Evolutionary conservation across 2,113 vertebrate genomes (phyloP).

Genomic region (Syngnathoides biaculeatus): DNA sequence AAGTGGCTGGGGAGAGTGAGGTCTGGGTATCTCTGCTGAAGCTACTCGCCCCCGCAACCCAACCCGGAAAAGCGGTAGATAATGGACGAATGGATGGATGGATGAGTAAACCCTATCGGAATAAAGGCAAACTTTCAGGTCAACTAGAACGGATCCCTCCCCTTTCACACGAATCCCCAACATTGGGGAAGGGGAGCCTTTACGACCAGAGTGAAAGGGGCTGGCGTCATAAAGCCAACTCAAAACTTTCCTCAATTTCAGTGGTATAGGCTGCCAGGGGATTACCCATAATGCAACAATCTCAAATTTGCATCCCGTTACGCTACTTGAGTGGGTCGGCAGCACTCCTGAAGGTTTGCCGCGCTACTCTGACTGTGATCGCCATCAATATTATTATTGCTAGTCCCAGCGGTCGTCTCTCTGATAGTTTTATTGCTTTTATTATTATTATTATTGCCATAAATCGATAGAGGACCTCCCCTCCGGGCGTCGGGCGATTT

Average conservation of each 20-base stretch:
- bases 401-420: background rate
- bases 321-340: background rate
- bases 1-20: no score
- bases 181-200: no score
- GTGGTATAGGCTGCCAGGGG: background rate
- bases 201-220: no score
- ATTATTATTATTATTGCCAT: background rate
- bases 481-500: constrained; percentile 18
- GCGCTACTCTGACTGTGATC: background rate
- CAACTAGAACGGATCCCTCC: no score
- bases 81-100: no score
- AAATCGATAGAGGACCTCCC: background rate
- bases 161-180: no score
- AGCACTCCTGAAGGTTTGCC: background rate
- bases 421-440: background rate
- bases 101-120: no score
- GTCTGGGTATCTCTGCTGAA: no score
- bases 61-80: no score
- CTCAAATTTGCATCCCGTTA: background rate
- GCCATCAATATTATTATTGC: background rate
- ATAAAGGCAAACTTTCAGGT: no score
- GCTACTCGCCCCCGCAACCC: no score
- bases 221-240: no score
- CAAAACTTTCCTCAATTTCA: background rate
- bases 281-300: constrained; percentile 1